Base-by-base conservation (phyloP, 1,140 invertebrate genomes). In the Matsumurasca onukii region DNA sequence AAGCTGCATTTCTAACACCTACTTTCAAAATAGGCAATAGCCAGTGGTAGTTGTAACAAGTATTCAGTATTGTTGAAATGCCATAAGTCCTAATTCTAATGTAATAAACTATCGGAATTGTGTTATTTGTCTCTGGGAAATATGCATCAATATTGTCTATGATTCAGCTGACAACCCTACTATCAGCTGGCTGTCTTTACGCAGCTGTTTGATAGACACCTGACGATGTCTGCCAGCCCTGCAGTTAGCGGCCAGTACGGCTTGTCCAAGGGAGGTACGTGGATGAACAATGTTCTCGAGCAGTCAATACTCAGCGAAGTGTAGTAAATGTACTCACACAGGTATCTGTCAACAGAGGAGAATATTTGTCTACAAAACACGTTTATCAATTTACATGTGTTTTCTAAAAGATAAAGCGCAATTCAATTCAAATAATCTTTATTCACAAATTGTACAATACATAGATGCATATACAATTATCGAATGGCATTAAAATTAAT, bases 301-400 rank as follows among this genome's bases (percentile, higher is more conserved):
- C 77, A 77, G 74, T 87, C 78, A 59, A 85, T 78, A 52, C 78
- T 80, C 0, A 90, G 77, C 0, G 88, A 90, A 61, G 85, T 84
- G 77, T 86, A 89, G 79, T 84, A 89, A 68, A 84, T 88, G 74
- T 86, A 89, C 79, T 89, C 88, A 72, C 88, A 90, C 0, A 89
- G 76, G 75, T 85, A 90, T 76, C 85, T 86, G 73, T 17, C 80
- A 82, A 80, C 71, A 66, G 17, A 69, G n/a, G 30, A 31, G 1
- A 39, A 61, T 24, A 27, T 51, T 9, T n/a, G 49, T 48, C 12
- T n/a, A n/a, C n/a, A n/a, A n/a, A n/a, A 70, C 75, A 63, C 24
- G 59, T 45, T 29, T 69, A 48, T 20, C 76, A 29, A 77, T 49
- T 71, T 83, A 83, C 3, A 84, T 62, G 22, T 71, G 75, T 73